Conservation (phyloP, 2,113 vertebrate species). For the Edolisoma coerulescens region DNA sequence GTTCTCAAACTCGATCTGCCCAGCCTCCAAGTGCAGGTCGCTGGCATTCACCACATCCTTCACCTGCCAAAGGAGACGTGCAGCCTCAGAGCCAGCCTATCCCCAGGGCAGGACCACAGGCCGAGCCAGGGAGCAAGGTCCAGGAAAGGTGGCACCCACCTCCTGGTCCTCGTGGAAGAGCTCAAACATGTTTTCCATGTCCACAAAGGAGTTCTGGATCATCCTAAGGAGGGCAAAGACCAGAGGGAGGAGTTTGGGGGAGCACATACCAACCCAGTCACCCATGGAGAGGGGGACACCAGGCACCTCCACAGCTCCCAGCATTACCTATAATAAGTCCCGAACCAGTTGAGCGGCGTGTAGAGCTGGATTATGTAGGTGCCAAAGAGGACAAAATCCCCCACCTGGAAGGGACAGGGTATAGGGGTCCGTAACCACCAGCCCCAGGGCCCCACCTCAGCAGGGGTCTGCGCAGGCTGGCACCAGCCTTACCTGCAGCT, state of each 20-base stretch:
- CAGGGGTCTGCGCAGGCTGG: not conserved
- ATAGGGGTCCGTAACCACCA: not conserved
- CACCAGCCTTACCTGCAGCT: conserved; percentile 78
- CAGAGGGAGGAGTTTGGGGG: not conserved
- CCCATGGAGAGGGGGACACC: not conserved
- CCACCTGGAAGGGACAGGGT: conserved; percentile 75
- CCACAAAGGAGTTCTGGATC: conserved; percentile 95
- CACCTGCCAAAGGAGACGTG: conserved; percentile 68
- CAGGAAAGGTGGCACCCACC: conserved; percentile 59
- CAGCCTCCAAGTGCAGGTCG: conserved; percentile 73
- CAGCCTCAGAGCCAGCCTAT: not conserved
- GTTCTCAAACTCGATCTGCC: conserved; percentile 89
- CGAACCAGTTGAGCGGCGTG: conserved; percentile 95
- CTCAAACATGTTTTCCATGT: conserved; percentile 98
- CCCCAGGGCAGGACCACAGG: accelerated
- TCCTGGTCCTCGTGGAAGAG: conserved; percentile 88
- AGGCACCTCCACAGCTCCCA: not conserved
- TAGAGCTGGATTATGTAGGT: conserved; percentile 97
- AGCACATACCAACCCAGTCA: not conserved
- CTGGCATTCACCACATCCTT: conserved; percentile 84
- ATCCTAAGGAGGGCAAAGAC: conserved; percentile 73
- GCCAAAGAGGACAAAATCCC: conserved; percentile 93
- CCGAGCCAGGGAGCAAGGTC: accelerated
- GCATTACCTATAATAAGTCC: conserved; percentile 93
- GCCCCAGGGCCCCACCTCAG: not conserved